Evolutionary conservation across 92 coral and sea anemone genomes (phyloP).

Genomic region (Heteractis magnifica): DNA sequence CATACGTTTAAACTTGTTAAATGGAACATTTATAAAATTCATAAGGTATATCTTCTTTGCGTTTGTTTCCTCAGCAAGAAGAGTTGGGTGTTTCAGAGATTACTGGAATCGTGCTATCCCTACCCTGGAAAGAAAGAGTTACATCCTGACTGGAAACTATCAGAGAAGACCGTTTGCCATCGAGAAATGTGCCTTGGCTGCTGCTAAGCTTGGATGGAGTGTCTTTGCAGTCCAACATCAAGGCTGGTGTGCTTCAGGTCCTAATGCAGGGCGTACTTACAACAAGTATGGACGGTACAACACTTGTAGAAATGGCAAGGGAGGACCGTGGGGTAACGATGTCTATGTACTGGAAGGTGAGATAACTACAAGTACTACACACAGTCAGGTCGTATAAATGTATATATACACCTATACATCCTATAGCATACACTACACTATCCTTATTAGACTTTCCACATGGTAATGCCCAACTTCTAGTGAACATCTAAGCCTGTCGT

Average conservation of each 20-base stretch:
- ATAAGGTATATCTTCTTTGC: too few species aligned
- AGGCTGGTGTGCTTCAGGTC: slow-evolving; percentile 53
- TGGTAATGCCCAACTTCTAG: not conserved
- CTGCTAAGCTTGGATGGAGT: slow-evolving; percentile 35
- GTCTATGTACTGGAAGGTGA: slow-evolving; percentile 54
- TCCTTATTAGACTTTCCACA: too few species aligned
- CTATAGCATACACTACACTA: not conserved
- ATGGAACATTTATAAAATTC: not conserved
- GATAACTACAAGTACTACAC: not conserved
- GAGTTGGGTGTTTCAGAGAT: slow-evolving; percentile 22
- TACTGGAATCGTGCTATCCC: slow-evolving; percentile 10
- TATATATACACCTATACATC: not conserved
- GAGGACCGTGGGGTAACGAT: slow-evolving; percentile 64
- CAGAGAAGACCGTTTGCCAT: slow-evolving; percentile 36
- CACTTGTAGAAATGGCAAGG: slow-evolving; percentile 43
- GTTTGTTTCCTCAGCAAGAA: not conserved
- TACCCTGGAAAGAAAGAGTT: not conserved
- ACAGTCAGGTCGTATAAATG: not conserved
- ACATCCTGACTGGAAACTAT: slow-evolving; percentile 25
- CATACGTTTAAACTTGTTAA: not conserved
- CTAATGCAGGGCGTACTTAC: slow-evolving; percentile 27
- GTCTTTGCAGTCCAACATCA: slow-evolving; percentile 47
- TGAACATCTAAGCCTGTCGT: not conserved
- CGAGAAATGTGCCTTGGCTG: slow-evolving; percentile 48
- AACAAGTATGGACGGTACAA: slow-evolving; percentile 40